A percentile compares a stretch with the other conserved stretches of the same genome.
These are phyloP conservation scores for Smutsia gigantea DNA, from an alignment of 2,797 vertebrate genomes.

Conservation along the genomic window DNA sequence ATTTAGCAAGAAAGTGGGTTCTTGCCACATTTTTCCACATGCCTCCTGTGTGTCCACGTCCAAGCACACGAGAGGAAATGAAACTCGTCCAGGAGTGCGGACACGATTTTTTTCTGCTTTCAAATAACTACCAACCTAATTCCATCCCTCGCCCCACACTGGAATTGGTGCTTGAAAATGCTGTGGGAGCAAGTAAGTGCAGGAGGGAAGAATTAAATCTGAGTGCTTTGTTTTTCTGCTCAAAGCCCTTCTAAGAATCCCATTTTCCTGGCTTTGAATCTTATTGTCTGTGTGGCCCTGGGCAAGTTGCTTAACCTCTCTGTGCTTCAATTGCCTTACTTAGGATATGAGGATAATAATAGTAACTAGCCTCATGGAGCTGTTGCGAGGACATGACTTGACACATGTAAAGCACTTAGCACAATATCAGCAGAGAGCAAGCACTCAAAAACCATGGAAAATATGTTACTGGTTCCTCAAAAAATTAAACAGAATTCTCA, in stretches of 20 bases:
- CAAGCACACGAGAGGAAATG: neutral
- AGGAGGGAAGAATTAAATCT: neutral
- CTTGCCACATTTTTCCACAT: neutral
- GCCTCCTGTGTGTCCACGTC: neutral
- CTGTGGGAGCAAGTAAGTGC: neutral
- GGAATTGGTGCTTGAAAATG: neutral
- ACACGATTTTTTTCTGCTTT: neutral
- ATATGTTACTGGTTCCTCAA: neutral
- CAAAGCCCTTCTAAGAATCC: accelerated
- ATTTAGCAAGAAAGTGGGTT: neutral
- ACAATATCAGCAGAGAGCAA: no score
- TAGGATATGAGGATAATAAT: neutral
- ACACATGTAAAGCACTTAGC: neutral
- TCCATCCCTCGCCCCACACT: neutral
- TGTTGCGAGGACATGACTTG: neutral
- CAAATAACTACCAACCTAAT: neutral
- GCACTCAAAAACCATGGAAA: neutral
- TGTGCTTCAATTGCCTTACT: neutral
- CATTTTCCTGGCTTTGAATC: neutral
- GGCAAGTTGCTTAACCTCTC: neutral
- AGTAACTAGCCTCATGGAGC: neutral
- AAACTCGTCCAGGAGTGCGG: neutral
- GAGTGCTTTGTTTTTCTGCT: neutral
- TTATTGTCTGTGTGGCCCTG: neutral
- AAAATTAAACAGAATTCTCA: neutral